phyloP scores from a whole-genome alignment of 2,113 vertebrate genomes.

The Bambusicola thoracicus region DNA sequence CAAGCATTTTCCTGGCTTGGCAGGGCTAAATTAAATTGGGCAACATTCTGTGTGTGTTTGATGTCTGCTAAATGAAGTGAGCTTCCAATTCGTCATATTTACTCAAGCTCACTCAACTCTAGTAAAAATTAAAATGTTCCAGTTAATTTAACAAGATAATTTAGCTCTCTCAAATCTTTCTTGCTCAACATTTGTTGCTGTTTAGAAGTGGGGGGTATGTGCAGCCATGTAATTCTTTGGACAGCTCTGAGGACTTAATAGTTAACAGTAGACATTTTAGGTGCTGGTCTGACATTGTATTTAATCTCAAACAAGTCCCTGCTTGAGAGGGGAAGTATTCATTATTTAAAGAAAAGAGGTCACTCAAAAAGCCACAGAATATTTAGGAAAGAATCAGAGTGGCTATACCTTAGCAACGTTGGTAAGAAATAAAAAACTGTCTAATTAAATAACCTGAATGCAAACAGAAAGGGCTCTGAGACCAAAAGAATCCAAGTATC shows the following conservation, averaged over 20 bases:
- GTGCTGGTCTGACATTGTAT: not conserved
- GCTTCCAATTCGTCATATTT: conserved; percentile 71
- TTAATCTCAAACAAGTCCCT: conserved; percentile 35
- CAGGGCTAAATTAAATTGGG: conserved; percentile 71
- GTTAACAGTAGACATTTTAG: conserved; percentile 17
- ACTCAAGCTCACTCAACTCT: conserved; percentile 73
- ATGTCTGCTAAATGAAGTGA: conserved; percentile 74
- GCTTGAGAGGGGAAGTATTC: not conserved
- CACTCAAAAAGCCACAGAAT: not conserved
- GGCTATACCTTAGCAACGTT: not conserved
- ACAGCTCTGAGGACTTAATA: conserved; percentile 46
- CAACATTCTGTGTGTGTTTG: conserved; percentile 67
- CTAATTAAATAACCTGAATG: not conserved
- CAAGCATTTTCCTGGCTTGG: conserved; percentile 50
- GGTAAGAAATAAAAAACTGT: not conserved
- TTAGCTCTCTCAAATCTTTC: conserved; percentile 63
- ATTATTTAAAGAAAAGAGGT: not conserved
- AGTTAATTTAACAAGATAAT: conserved; percentile 76
- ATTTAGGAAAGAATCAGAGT: not conserved
- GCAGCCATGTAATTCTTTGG: conserved; percentile 61
- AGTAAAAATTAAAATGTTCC: conserved; percentile 76
- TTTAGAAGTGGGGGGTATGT: conserved; percentile 43
- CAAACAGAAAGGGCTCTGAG: not conserved
- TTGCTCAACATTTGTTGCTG: conserved; percentile 65
- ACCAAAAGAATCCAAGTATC: not conserved